phyloP scores from a whole-genome alignment of 2,797 vertebrate genomes.

The Chromis chromis region DNA sequence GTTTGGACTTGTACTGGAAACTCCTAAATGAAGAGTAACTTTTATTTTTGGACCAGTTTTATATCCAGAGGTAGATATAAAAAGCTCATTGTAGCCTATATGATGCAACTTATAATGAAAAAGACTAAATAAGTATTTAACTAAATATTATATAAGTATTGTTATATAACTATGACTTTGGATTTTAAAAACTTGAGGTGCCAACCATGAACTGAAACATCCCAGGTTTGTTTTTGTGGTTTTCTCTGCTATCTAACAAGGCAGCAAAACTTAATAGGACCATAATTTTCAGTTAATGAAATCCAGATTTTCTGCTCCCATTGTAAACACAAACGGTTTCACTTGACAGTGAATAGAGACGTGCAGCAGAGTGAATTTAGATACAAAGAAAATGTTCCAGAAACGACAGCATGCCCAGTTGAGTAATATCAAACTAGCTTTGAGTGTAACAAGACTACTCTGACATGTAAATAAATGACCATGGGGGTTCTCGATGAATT shows the following conservation, averaged over 20 bases:
- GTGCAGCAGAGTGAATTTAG: too few species aligned
- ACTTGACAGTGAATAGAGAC: background rate
- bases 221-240: background rate
- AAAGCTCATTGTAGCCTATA: background rate
- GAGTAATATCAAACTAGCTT: too few species aligned
- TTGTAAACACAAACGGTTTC: background rate
- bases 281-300: background rate
- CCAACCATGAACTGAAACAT: background rate
- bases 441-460: background rate
- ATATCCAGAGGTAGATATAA: background rate
- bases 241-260: background rate
- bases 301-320: background rate
- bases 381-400: too few species aligned
- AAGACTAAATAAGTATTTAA: too few species aligned
- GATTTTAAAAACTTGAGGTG: background rate
- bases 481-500: background rate
- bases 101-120: background rate
- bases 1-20: background rate
- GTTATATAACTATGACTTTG: too few species aligned
- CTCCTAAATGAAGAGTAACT: background rate
- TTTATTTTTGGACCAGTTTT: too few species aligned
- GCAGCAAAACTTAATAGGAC: background rate
- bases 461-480: background rate
- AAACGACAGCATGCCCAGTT: too few species aligned
- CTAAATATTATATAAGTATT: too few species aligned